These are phyloP conservation scores for Drosophila equinoxialis DNA, from an alignment of 1,140 invertebrate species.

Conservation along the genomic window DNA sequence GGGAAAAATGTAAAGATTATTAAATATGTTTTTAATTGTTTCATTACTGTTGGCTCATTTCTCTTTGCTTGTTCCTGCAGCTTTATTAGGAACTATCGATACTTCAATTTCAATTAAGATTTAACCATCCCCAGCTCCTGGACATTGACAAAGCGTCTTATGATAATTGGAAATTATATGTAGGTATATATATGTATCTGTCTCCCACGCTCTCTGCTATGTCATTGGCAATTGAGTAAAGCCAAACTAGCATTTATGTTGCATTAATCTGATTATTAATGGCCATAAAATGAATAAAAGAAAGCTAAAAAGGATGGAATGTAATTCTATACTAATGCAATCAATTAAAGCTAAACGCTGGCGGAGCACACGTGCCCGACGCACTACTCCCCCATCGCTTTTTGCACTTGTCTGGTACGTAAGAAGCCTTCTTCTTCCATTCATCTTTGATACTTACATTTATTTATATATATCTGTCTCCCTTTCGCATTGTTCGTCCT, in stretches of 20 bases:
- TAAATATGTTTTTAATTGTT: background rate
- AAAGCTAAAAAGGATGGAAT: conserved; percentile 8
- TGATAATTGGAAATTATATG: conserved; percentile 59
- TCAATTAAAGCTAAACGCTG: conserved; percentile 67
- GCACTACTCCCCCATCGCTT: too few relatives aligned
- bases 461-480: background rate
- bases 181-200: background rate
- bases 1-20: background rate
- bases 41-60: background rate
- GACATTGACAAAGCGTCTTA: conserved; percentile 46
- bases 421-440: background rate
- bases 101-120: conserved; percentile 27
- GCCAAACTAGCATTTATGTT: conserved; percentile 44
- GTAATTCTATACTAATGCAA: conserved; percentile 74
- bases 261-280: conserved; percentile 66
- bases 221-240: conserved; percentile 17
- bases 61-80: background rate
- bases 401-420: background rate
- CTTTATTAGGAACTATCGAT: conserved; percentile 11
- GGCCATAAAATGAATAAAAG: conserved; percentile 29
- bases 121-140: background rate
- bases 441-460: conserved; percentile 19
- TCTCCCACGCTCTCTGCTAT: too few relatives aligned
- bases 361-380: conserved; percentile 48
- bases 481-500: conserved; percentile 11